Conservation (phyloP, 2,888 invertebrate species). For the Dynastes grantii region DNA sequence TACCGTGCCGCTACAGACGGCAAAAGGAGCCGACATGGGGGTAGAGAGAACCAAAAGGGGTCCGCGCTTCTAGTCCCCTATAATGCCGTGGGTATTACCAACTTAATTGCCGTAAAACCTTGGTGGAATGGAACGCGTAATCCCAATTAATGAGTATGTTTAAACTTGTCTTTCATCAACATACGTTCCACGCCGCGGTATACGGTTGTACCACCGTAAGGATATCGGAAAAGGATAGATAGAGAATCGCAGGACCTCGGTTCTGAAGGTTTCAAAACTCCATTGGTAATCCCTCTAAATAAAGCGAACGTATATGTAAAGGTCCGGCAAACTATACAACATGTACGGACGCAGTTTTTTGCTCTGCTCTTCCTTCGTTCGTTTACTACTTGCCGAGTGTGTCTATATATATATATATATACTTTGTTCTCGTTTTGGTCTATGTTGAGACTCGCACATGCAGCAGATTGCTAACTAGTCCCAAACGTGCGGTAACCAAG, state of each 20-base stretch:
- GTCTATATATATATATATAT: constrained; percentile 31
- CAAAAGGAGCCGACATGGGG: constrained; percentile 4
- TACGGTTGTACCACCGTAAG: background rate
- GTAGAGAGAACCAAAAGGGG: background rate
- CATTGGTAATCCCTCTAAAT: constrained; percentile 35
- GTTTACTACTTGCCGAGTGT: constrained; percentile 5
- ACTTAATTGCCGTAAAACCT: constrained; percentile 33
- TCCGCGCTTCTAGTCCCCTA: background rate
- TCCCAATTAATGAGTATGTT: constrained; percentile 41
- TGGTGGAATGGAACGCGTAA: constrained; percentile 27
- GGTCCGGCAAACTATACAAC: no score
- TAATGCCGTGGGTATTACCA: constrained; percentile 31
- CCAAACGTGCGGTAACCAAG: constrained; percentile 56
- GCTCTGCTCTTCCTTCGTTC: constrained; percentile 44
- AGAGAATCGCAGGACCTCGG: background rate
- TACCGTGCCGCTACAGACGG: background rate
- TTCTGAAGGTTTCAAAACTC: background rate
- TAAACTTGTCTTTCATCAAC: constrained; percentile 38
- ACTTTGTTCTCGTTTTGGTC: constrained; percentile 25
- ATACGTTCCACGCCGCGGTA: background rate
- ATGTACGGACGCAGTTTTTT: background rate
- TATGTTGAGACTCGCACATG: constrained; percentile 31
- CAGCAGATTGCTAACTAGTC: constrained; percentile 50
- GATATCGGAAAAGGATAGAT: background rate
- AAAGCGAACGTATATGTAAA: constrained; percentile 22